These are phyloP conservation scores for Acropora tenuis DNA, from an alignment of 64 coral and sea anemone species.

Conservation along the genomic window DNA sequence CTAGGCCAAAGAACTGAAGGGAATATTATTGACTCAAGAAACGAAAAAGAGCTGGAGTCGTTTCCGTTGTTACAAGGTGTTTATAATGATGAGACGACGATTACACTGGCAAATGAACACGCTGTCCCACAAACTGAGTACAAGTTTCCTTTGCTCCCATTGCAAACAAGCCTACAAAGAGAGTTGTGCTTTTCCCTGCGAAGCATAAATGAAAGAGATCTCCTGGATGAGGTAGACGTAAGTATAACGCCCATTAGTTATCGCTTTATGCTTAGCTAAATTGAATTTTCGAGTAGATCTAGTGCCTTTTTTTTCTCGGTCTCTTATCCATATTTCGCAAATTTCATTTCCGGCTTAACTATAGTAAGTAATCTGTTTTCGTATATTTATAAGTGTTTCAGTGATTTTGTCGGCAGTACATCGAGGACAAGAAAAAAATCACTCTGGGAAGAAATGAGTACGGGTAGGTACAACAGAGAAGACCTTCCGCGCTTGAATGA, in stretches of 20 bases:
- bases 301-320: no score
- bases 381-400: not conserved
- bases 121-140: not conserved
- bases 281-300: no score
- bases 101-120: not conserved
- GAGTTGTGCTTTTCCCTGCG: not conserved
- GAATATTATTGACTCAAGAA: not conserved
- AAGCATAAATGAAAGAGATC: not conserved
- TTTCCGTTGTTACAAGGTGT: not conserved
- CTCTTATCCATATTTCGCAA: no score
- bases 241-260: not conserved
- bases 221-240: not conserved
- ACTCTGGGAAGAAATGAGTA: not conserved
- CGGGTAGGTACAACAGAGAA: not conserved
- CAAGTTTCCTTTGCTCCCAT: slow-evolving; percentile 10
- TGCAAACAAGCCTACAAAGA: not conserved
- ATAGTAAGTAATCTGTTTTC: not conserved
- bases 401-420: not conserved
- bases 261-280: no score
- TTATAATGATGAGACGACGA: not conserved
- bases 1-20: not conserved
- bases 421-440: not conserved
- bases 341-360: not conserved
- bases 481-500: not conserved
- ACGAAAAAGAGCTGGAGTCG: not conserved